Evolutionary conservation across 2,113 vertebrate genomes (phyloP).

Genomic region (Hippocampus comes): DNA sequence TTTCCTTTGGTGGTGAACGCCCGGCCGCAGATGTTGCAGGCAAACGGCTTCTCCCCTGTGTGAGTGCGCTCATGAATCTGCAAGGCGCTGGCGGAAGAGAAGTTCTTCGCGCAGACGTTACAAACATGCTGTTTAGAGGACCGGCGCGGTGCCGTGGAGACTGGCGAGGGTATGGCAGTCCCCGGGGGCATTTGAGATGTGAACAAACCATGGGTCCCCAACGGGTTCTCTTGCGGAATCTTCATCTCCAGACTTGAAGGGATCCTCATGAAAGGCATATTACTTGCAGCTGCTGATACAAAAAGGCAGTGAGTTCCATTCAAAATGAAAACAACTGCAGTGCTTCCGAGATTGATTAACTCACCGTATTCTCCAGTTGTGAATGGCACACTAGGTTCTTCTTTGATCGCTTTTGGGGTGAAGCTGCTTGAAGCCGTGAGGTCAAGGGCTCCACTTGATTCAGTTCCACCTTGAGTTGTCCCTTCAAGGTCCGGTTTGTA

Average conservation of each 20-base stretch:
- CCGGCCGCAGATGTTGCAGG: conserved; percentile 88
- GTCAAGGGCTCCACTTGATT: conserved; percentile 85
- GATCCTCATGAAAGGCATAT: conserved; percentile 78
- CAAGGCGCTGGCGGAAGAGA: conserved; percentile 93
- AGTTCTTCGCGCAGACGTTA: conserved; percentile 87
- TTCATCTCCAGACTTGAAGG: conserved; percentile 88
- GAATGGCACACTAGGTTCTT: conserved; percentile 78
- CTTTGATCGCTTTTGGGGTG: conserved; percentile 75
- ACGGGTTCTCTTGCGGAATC: conserved; percentile 72
- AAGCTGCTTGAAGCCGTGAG: conserved; percentile 81
- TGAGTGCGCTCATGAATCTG: conserved; percentile 97
- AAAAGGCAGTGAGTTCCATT: not conserved
- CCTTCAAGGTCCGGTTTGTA: conserved; percentile 71
- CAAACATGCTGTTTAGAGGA: conserved; percentile 90
- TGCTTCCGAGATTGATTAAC: conserved; percentile 12
- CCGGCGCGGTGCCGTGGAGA: conserved; percentile 76
- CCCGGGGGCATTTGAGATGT: conserved; percentile 77
- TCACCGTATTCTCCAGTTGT: conserved; percentile 79
- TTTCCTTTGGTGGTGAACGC: conserved; percentile 98
- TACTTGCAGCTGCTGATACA: conserved; percentile 71
- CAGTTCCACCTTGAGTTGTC: conserved; percentile 58
- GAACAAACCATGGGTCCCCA: conserved; percentile 74
- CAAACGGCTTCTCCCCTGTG: conserved; percentile 96
- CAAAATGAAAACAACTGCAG: not conserved
- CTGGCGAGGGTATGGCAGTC: conserved; percentile 72